Conservation (phyloP, 1,140 invertebrate species). For the Cotesia glomerata region DNA sequence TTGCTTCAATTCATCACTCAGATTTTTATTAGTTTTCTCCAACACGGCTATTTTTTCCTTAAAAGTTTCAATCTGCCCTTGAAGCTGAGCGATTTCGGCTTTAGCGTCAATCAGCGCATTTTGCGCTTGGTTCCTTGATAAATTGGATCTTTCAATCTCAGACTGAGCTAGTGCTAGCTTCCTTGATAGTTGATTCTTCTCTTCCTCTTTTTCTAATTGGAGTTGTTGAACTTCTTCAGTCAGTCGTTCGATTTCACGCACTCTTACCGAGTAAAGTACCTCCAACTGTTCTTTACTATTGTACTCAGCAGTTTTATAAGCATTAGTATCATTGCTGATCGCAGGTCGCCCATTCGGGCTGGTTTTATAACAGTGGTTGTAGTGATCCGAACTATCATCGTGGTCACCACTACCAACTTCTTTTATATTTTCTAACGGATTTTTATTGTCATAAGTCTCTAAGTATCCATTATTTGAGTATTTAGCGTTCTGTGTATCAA, state of each 20-base stretch:
- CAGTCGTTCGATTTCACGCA: constrained; percentile 47
- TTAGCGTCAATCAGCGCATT: constrained; percentile 52
- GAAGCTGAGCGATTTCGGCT: constrained; percentile 49
- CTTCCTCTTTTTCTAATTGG: constrained; percentile 43
- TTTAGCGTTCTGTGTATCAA: constrained; percentile 39
- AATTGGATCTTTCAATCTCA: constrained; percentile 44
- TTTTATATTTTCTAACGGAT: constrained; percentile 37
- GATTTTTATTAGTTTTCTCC: constrained; percentile 53
- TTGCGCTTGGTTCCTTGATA: constrained; percentile 50
- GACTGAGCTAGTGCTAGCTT: constrained; percentile 48
- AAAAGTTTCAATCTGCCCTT: constrained; percentile 45
- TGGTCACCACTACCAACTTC: constrained; percentile 44
- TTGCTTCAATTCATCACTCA: constrained; percentile 48
- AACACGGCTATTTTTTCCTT: constrained; percentile 49
- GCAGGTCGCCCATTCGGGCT: constrained; percentile 45
- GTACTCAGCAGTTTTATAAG: constrained; percentile 49
- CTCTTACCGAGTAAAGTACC: constrained; percentile 49
- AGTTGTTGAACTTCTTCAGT: constrained; percentile 47
- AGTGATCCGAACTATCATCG: constrained; percentile 44
- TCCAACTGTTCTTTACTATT: constrained; percentile 53
- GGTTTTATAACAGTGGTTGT: constrained; percentile 47
- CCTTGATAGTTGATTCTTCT: constrained; percentile 42
- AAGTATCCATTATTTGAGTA: constrained; percentile 52
- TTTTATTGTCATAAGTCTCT: constrained; percentile 45
- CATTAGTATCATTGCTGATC: constrained; percentile 34